Evolutionary conservation across 2,113 vertebrate species (phyloP), one percentile per base, ranked within the genome.

Genomic region (Ranitomeya imitator): DNA sequence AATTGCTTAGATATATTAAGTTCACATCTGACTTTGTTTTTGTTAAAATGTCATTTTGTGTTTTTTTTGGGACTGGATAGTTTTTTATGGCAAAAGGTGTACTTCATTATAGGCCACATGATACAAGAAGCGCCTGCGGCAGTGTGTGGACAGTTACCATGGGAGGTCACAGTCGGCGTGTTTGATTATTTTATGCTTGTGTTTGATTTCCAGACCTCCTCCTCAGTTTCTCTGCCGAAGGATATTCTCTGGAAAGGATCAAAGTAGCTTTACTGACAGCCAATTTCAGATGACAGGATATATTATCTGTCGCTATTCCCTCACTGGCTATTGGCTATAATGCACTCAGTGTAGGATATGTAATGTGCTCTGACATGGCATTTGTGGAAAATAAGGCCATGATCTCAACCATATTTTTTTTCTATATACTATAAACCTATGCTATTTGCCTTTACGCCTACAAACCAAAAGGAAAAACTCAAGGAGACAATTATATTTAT

Each of bases 141-240:
- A 59, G 19, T 37, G 19, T 73, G 54, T 77, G 84, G 55, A 77
- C 84, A 85, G 54, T 8, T 45, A 85, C 84, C 26, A 77, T 31
- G 77, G 55, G 84, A 71, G 55, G 69, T 74, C 69, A 60, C 55
- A 60, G 55, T 14, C 23, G 15, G 54, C 67, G 23, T 54, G 18
- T 85, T 60, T 85, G 84, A 76, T 85, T 85, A 63, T 85, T 85
- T 85, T 57, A 85, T 74, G 52, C 69, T 57, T n/a, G 55, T 85
- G 69, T 85, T 77, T 85, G 84, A 85, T 60, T 85, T 51, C 15
- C 21, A 37, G 71, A 77, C 84, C 71, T 31, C 84, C 84, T 77
- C 26, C 84, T 76, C 57, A 31, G 57, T 45, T 51, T 77, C 26
- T 45, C 55, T 45, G 84, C 84, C 71, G 77, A 51, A 60, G 57